Base-by-base conservation (phyloP, 2,797 vertebrate genomes). In the Cyprinodon diabolis region DNA sequence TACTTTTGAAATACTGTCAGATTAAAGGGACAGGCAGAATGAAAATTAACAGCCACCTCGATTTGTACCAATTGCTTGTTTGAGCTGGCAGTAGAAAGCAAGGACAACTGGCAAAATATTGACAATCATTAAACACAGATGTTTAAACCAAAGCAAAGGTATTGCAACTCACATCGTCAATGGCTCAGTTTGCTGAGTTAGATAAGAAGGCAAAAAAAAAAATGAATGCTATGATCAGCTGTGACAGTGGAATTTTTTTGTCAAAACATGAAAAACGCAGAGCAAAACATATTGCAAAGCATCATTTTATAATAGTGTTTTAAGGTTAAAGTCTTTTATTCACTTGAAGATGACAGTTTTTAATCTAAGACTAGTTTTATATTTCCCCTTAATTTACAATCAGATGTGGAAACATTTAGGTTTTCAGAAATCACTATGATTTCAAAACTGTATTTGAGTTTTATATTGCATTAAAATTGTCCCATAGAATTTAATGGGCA, bases 81-180 rank as follows among this genome's bases (percentile, higher is more conserved):
- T 92, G 90, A 43, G 2, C 78, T 89, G 86, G 83, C 82, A 75
- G 69, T 71, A 47, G 79, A 78, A 88, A 90, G 90, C 91, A 91
- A 88, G 86, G 88, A 79, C 88, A 88, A 89, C 90, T 91, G 90
- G 89, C 87, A 84, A 68, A 74, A 75, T 86, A 75, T 87, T 90
- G 87, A 90, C 93, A 66, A 78, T 90, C 77, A 81, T 80, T 91
- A 94, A 93, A 94, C 90, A 92, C 93, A 95, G 93, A 94, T 95
- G 94, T 93, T 93, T 91, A 94, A 94, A 95, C 91, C 71, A 78
- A 76, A 86, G 86, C 87, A 76, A 87, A 89, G 89, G 93, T 90
- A 88, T 89, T 70, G 85, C 80, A 82, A 83, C 84, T 85, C 74
- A 63, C 15, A 35, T 21, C 60, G 58, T 30, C 30, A 60, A 19